A percentile compares a stretch with the other conserved stretches of the same genome.
Conservation (phyloP, 2,113 vertebrate species). For the Parus major region DNA sequence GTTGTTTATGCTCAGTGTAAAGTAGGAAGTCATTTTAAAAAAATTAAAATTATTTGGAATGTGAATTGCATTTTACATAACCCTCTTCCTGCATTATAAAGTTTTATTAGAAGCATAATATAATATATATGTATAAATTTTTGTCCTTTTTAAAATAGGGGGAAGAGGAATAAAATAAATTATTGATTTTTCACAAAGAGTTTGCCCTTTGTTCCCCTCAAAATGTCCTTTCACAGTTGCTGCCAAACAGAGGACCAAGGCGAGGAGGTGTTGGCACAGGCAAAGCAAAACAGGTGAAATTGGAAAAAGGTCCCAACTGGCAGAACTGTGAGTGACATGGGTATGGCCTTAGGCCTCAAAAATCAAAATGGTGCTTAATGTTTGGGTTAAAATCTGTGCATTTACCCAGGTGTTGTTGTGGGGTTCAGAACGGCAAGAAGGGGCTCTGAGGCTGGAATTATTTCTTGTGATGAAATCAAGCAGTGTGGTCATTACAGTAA, state of each 20-base stretch:
- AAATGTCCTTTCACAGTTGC: not conserved
- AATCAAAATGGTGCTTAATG: not conserved
- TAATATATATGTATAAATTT: not conserved
- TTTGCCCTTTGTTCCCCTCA: not conserved
- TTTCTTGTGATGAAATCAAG: not conserved
- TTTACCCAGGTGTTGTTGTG: not conserved
- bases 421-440: not conserved
- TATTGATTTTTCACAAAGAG: not conserved
- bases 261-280: not conserved
- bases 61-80: not conserved
- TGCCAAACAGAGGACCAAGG: not conserved
- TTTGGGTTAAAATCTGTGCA: not conserved
- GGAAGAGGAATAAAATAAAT: not conserved
- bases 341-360: not conserved
- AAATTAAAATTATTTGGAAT: not conserved
- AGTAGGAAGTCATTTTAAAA: not conserved
- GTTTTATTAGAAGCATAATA: not conserved
- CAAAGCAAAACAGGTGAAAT: not conserved
- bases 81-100: not conserved
- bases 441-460: not conserved
- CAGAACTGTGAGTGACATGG: not conserved
- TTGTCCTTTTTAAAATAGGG: not conserved
- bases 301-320: not conserved
- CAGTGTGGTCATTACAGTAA: rapidly evolving
- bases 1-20: not conserved